These are phyloP conservation scores for Mesocentrotus franciscanus DNA, from an alignment of 53 echinoderm and acorn worm species.

Conservation along the genomic window DNA sequence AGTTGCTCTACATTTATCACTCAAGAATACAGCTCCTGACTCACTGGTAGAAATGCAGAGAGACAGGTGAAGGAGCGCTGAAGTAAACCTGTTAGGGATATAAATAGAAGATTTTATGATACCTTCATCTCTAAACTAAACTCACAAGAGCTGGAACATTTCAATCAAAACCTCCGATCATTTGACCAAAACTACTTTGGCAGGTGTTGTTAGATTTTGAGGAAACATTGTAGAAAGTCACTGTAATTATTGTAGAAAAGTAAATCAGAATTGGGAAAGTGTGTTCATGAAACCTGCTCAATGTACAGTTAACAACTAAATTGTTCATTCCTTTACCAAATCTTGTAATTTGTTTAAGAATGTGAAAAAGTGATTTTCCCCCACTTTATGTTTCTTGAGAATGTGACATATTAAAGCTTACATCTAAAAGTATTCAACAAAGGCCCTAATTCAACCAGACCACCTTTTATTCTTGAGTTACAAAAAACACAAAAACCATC, in stretches of 20 bases:
- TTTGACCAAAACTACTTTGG: background rate
- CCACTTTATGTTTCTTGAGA: no score
- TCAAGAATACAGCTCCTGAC: background rate
- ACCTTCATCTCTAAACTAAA: background rate
- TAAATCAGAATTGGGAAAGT: background rate
- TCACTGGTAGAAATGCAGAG: background rate
- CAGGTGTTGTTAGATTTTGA: no score
- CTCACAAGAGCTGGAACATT: background rate
- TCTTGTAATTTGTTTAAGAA: no score
- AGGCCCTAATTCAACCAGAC: no score
- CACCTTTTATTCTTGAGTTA: no score
- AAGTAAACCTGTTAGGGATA: constrained; percentile 3
- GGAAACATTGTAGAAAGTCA: background rate
- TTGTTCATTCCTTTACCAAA: no score
- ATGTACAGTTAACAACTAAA: no score
- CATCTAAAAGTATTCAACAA: no score
- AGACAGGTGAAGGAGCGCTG: constrained; percentile 29
- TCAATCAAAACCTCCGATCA: background rate
- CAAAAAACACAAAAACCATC: no score
- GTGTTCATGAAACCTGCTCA: no score
- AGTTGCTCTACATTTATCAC: background rate
- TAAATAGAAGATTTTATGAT: background rate
- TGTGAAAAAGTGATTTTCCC: no score
- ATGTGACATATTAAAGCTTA: no score
- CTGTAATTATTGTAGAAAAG: background rate